phyloP scores from a whole-genome alignment of 2,888 invertebrate species.

The Tiphia femorata region DNA sequence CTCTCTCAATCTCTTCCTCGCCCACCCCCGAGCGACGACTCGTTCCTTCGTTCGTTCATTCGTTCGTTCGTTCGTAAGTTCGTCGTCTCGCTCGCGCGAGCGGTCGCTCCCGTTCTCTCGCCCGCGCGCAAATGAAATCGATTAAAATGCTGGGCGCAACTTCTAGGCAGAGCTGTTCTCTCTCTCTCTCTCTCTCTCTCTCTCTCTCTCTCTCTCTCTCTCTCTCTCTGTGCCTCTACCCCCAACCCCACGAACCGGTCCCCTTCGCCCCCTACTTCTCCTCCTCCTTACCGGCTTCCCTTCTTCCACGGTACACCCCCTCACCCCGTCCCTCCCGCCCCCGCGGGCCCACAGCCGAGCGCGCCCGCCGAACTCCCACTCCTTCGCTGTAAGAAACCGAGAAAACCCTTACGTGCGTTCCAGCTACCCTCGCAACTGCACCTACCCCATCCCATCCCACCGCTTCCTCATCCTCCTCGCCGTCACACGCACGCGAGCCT shows the following conservation, averaged over 20 bases:
- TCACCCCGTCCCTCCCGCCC: conserved; percentile 31
- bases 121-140: conserved; percentile 79
- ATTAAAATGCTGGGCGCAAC: conserved; percentile 77
- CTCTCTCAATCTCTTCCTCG: conserved; percentile 26
- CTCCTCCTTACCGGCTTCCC: conserved; percentile 18
- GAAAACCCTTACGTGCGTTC: conserved; percentile 66
- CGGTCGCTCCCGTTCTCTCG: conserved; percentile 69
- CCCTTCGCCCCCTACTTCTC: background rate
- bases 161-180: conserved; percentile 71
- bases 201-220: background rate
- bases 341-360: background rate
- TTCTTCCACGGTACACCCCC: conserved; percentile 10
- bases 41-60: too few species aligned
- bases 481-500: background rate
- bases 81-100: conserved; percentile 28
- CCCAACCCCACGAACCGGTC: background rate
- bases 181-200: conserved; percentile 26
- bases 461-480: background rate
- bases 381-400: conserved; percentile 63
- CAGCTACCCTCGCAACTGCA: conserved; percentile 36
- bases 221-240: background rate
- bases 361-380: conserved; percentile 43
- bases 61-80: conserved; percentile 21
- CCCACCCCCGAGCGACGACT: too few species aligned
- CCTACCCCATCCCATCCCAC: conserved; percentile 33